A percentile compares a stretch with the other conserved stretches of the same genome.
phyloP scores from a whole-genome alignment of 2,888 invertebrate genomes.

The Pyrocoelia pectoralis region DNA sequence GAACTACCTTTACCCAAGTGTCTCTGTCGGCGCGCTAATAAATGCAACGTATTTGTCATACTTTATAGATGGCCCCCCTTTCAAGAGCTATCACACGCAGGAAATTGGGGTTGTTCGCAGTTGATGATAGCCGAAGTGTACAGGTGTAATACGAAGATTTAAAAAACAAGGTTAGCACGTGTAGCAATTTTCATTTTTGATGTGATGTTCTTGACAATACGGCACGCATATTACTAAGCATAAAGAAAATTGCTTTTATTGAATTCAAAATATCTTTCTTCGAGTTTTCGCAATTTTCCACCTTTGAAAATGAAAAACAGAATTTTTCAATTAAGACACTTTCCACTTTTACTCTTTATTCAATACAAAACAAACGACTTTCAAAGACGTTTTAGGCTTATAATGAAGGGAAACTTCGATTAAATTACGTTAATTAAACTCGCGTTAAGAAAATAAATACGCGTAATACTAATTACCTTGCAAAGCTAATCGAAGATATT shows the following conservation, averaged over 20 bases:
- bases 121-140: constrained; percentile 15
- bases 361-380: too few species aligned
- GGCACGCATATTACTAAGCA: constrained; percentile 2
- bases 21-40: constrained; percentile 5
- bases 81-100: constrained; percentile 16
- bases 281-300: neutral
- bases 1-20: neutral
- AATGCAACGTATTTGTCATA: constrained; percentile 17
- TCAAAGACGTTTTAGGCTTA: too few species aligned
- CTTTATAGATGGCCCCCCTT: constrained; percentile 13
- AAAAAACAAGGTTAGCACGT: constrained; percentile 13
- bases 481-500: too few species aligned
- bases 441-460: too few species aligned
- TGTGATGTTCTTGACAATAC: constrained; percentile 8
- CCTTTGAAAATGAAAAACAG: neutral
- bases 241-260: constrained; percentile 3
- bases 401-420: too few species aligned
- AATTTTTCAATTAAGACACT: too few species aligned
- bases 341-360: too few species aligned
- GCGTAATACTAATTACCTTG: too few species aligned
- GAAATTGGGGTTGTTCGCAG: constrained; percentile 17
- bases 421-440: too few species aligned
- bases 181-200: constrained; percentile 11
- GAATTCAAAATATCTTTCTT: neutral
- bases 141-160: constrained; percentile 9